phyloP scores from a whole-genome alignment of 2,888 invertebrate genomes.

The Glyphotaelius pellucidus region DNA sequence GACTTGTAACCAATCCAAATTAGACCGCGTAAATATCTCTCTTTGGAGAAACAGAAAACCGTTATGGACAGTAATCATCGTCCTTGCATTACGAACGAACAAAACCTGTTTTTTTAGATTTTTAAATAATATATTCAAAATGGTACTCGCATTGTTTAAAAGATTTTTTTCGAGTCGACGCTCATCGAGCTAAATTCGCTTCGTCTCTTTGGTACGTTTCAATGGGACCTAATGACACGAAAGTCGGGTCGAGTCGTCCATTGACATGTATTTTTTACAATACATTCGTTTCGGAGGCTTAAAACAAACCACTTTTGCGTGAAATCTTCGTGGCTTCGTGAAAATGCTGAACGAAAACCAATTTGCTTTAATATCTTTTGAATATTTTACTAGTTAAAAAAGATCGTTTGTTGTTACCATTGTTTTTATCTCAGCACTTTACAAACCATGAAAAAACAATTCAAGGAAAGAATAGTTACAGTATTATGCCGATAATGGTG shows the following conservation, averaged over 20 bases:
- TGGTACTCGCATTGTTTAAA: background rate
- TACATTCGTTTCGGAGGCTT: background rate
- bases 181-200: background rate
- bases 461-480: no score
- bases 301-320: background rate
- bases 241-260: slow-evolving; percentile 32
- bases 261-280: slow-evolving; percentile 48
- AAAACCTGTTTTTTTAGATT: background rate
- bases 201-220: background rate
- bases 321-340: background rate
- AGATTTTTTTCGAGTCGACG: background rate
- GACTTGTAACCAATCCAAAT: no score
- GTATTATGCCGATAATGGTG: no score
- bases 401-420: background rate
- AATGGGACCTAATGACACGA: slow-evolving; percentile 49
- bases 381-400: background rate
- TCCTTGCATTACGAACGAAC: background rate
- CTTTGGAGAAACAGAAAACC: background rate
- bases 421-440: background rate
- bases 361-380: background rate
- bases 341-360: background rate
- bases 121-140: background rate
- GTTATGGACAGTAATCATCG: background rate
- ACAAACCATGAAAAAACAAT: no score
- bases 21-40: background rate